phyloP scores from a whole-genome alignment of 2,113 vertebrate species.

The Macrotis lagotis region DNA sequence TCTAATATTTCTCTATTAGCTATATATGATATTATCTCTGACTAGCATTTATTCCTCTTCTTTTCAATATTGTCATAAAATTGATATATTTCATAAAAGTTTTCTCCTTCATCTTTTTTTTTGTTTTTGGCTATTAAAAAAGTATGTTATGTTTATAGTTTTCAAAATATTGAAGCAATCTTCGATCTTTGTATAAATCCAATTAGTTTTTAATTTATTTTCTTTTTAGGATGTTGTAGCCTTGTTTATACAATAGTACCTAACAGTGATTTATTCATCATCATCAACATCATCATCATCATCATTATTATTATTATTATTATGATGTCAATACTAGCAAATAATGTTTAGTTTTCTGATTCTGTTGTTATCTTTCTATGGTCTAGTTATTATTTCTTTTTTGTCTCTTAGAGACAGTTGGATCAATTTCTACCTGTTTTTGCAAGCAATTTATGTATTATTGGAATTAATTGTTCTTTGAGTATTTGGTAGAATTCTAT shows the following conservation, averaged over 20 bases:
- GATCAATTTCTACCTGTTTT: background rate
- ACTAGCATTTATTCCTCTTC: background rate
- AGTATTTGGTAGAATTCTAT: background rate
- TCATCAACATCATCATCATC: too few relatives aligned
- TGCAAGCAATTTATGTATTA: background rate
- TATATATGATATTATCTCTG: background rate
- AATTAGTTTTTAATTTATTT: background rate
- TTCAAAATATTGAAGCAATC: background rate
- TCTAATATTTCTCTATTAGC: background rate
- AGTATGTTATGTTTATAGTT: background rate
- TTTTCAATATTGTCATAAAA: background rate
- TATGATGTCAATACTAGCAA: background rate
- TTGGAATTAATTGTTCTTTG: background rate
- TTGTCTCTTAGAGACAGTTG: background rate
- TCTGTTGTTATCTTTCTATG: background rate
- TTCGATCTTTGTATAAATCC: background rate
- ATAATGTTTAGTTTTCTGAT: background rate
- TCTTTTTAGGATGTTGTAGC: background rate
- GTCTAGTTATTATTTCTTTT: background rate
- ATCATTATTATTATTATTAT: too few relatives aligned
- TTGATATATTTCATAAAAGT: background rate
- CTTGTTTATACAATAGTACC: background rate
- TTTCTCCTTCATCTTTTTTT: background rate
- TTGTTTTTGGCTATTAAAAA: background rate
- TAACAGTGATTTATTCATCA: background rate